A percentile compares a stretch with the other conserved stretches of the same genome.
phyloP scores from a whole-genome alignment of 2,888 invertebrate species.

The Agrochola macilenta region DNA sequence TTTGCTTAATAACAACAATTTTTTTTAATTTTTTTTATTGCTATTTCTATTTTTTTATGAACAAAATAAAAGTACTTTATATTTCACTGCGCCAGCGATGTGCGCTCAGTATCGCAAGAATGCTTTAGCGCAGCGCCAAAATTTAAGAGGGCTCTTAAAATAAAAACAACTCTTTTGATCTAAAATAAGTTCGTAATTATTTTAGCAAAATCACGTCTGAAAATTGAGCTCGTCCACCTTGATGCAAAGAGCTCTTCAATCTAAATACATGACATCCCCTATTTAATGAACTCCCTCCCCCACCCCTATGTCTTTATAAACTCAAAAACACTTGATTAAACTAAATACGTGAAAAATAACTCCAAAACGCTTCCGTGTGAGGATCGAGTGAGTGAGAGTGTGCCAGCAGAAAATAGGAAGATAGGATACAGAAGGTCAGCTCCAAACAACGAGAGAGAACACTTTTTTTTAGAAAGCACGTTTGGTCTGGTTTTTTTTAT shows the following conservation, averaged over 20 bases:
- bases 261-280: constrained; percentile 21
- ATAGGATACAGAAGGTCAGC: background rate
- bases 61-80: too few species aligned
- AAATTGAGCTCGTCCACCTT: background rate
- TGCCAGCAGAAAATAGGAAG: background rate
- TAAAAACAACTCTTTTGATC: background rate
- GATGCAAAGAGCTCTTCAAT: constrained; percentile 18
- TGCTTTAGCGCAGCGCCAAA: too few species aligned
- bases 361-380: constrained; percentile 39
- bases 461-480: too few species aligned
- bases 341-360: constrained; percentile 54
- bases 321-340: constrained; percentile 56
- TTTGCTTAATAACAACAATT: too few species aligned
- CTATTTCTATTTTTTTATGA: too few species aligned
- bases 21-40: too few species aligned
- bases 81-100: too few species aligned
- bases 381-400: constrained; percentile 42
- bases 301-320: constrained; percentile 34
- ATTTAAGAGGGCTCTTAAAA: too few species aligned
- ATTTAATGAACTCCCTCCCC: constrained; percentile 47
- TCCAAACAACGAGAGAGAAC: rapidly evolving
- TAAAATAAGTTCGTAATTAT: background rate
- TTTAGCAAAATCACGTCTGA: background rate
- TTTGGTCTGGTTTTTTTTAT: too few species aligned
- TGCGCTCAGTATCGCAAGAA: too few species aligned